These are phyloP conservation scores for Phalacrocorax pelagicus DNA, from an alignment of 2,113 vertebrate species.

Conservation along the genomic window DNA sequence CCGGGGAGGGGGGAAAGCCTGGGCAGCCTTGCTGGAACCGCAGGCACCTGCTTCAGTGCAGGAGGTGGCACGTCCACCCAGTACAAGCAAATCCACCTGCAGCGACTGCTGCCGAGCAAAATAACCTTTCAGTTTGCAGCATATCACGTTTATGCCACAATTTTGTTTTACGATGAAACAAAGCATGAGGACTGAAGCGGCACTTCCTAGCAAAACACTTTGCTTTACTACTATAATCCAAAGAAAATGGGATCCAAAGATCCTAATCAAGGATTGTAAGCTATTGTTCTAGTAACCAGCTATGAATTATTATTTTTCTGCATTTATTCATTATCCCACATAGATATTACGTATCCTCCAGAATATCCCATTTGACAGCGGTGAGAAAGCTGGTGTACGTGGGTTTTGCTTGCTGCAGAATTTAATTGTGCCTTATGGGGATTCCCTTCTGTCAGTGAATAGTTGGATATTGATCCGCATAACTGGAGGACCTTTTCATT, in stretches of 20 bases:
- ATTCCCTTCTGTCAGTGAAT: slow-evolving; percentile 25
- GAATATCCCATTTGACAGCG: neutral
- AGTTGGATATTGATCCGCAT: neutral
- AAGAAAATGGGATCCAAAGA: neutral
- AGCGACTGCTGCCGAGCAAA: neutral
- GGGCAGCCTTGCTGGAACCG: rapidly evolving
- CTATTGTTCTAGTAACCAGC: neutral
- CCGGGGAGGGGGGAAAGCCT: neutral
- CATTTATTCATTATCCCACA: neutral
- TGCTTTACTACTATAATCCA: neutral
- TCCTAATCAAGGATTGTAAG: neutral
- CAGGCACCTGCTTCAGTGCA: neutral
- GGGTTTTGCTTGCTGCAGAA: neutral
- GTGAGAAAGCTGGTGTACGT: neutral
- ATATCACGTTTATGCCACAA: neutral
- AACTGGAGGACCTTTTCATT: neutral
- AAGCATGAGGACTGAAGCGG: rapidly evolving
- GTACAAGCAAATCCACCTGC: neutral
- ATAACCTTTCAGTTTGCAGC: neutral
- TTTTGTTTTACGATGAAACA: neutral
- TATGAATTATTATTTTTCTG: neutral
- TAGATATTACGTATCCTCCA: neutral
- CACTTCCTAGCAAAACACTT: neutral
- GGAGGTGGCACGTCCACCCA: neutral
- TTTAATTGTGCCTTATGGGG: slow-evolving; percentile 50